A percentile compares a stretch with the other conserved stretches of the same genome.
Evolutionary conservation across 2,113 vertebrate genomes (phyloP).

Genomic region (Dipodomys merriami): DNA sequence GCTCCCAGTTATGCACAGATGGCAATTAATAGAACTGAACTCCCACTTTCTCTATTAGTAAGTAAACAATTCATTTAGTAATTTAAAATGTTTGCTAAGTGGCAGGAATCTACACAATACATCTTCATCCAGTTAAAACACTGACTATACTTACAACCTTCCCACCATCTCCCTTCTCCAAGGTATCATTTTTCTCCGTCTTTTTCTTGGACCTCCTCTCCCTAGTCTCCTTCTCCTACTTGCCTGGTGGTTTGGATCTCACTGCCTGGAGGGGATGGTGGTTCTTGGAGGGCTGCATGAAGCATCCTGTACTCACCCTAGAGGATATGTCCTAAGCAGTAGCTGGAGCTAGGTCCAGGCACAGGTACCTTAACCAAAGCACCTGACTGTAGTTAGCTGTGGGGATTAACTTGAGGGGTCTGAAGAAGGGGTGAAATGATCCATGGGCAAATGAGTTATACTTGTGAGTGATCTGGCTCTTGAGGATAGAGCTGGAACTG

Average conservation of each 20-base stretch:
- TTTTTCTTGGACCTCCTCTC: neutral
- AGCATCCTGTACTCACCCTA: neutral
- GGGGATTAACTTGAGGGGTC: neutral
- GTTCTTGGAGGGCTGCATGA: no score
- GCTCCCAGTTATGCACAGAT: slow-evolving; percentile 51
- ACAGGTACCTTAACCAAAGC: neutral
- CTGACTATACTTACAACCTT: neutral
- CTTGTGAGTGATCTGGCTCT: neutral
- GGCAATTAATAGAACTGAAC: slow-evolving; percentile 66
- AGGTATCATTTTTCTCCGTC: neutral
- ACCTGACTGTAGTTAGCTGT: neutral
- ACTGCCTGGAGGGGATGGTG: no score
- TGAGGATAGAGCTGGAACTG: neutral
- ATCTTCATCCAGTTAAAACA: slow-evolving; percentile 32
- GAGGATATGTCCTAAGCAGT: neutral
- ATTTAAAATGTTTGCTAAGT: slow-evolving; percentile 35
- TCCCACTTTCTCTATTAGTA: slow-evolving; percentile 59
- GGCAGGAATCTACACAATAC: neutral
- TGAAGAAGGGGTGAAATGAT: neutral
- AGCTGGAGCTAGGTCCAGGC: neutral
- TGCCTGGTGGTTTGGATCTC: neutral
- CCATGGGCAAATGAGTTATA: neutral
- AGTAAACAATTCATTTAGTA: slow-evolving; percentile 65
- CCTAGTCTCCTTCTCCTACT: neutral
- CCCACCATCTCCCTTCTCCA: neutral